A percentile compares a stretch with the other conserved stretches of the same genome.
Evolutionary conservation across 2,113 vertebrate genomes (phyloP).

Genomic region (Cinclus mexicanus): DNA sequence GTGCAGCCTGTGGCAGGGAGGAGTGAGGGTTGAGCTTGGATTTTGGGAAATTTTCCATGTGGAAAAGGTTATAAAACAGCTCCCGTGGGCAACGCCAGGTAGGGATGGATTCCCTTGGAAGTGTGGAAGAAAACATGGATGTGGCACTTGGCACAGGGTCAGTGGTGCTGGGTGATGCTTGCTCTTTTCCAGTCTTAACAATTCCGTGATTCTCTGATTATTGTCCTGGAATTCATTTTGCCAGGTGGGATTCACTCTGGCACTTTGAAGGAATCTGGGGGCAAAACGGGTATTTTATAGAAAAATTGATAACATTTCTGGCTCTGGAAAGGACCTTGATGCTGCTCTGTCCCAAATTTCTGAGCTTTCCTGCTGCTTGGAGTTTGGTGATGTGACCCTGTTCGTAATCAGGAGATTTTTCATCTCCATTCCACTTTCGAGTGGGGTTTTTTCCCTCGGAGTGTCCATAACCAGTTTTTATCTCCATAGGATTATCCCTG

Average conservation of each 20-base stretch:
- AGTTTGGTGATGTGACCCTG: neutral
- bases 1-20: neutral
- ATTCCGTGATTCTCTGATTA: neutral
- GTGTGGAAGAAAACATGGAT: neutral
- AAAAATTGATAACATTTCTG: accelerated
- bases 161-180: neutral
- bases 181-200: neutral
- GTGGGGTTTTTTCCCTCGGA: neutral
- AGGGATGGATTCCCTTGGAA: neutral
- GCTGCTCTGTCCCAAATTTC: neutral
- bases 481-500: neutral
- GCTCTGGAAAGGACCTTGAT: neutral
- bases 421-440: too few relatives aligned
- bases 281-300: neutral
- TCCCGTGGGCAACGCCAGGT: neutral
- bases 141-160: neutral
- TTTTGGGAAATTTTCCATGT: neutral
- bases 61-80: neutral
- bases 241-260: neutral
- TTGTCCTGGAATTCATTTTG: neutral
- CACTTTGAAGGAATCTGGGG: neutral
- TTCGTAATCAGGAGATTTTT: neutral
- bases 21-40: neutral
- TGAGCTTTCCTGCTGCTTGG: neutral
- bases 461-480: neutral